Evolutionary conservation across 2,888 invertebrate genomes (phyloP).

Genomic region (Drepanosiphum platanoidis): DNA sequence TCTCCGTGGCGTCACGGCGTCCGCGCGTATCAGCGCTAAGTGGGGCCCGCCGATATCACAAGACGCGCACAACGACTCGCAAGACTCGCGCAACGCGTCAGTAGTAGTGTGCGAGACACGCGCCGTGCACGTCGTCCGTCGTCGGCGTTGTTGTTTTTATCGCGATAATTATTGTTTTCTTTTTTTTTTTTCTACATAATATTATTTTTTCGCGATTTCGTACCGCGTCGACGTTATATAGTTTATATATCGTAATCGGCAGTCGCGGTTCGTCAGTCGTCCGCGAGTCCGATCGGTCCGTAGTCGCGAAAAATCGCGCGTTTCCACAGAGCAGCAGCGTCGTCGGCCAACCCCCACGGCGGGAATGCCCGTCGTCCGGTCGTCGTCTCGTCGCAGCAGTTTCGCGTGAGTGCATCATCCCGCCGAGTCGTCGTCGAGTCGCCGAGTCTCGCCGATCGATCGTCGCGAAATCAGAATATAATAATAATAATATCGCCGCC

Average conservation of each 20-base stretch:
- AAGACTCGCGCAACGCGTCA: too few relatives aligned
- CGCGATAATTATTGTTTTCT: too few relatives aligned
- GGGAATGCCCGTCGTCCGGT: background rate
- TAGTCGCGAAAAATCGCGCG: background rate
- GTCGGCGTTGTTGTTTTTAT: too few relatives aligned
- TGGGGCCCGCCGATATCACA: constrained; percentile 8
- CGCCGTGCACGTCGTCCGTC: background rate
- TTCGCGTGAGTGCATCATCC: background rate
- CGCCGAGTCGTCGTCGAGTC: background rate
- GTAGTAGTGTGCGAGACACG: constrained; percentile 60
- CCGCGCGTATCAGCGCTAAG: constrained; percentile 22
- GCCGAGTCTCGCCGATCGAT: constrained; percentile 23
- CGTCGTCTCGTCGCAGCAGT: constrained; percentile 8
- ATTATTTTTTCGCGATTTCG: background rate
- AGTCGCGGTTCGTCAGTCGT: background rate
- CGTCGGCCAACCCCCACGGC: too few relatives aligned
- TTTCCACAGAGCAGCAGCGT: background rate
- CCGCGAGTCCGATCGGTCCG: background rate
- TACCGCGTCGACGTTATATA: too few relatives aligned
- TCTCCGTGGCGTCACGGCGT: constrained; percentile 34
- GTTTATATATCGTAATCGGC: too few relatives aligned
- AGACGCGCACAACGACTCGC: too few relatives aligned
- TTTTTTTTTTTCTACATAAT: too few relatives aligned
- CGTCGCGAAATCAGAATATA: too few relatives aligned
- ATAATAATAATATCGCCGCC: constrained; percentile 8